Conservation (phyloP, 1,140 invertebrate species). For the Euglossa dilemma region DNA sequence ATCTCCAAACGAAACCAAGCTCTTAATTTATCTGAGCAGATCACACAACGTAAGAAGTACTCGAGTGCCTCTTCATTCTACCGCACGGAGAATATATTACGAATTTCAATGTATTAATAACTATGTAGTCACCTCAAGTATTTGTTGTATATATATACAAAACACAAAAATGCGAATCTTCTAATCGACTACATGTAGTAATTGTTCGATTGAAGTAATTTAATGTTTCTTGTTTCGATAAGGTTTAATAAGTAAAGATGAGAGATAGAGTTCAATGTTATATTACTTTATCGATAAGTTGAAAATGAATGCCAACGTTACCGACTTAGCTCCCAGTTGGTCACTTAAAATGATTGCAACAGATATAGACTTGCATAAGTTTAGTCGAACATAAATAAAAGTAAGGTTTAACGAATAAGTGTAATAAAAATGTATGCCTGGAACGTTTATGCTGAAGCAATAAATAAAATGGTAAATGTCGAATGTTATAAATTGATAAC, state of each 20-base stretch:
- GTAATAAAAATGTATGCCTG: not conserved
- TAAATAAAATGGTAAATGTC: too few relatives aligned
- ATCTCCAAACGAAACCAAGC: conserved; percentile 49
- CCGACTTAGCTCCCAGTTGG: not conserved
- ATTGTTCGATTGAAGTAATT: conserved; percentile 9
- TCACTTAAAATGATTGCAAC: not conserved
- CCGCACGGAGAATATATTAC: conserved; percentile 25
- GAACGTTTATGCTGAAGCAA: not conserved
- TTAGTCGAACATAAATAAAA: not conserved
- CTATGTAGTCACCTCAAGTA: conserved; percentile 26
- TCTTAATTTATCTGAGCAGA: conserved; percentile 54
- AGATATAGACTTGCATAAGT: not conserved
- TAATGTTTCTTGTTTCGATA: conserved; percentile 24
- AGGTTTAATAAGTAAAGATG: not conserved
- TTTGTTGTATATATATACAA: conserved; percentile 14
- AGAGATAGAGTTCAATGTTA: not conserved
- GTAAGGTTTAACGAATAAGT: not conserved
- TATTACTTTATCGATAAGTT: conserved; percentile 19
- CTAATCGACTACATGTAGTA: not conserved
- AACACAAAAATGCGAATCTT: conserved; percentile 20
- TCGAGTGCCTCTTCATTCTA: conserved; percentile 37
- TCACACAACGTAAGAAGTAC: conserved; percentile 38
- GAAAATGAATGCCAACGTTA: not conserved
- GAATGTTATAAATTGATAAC: too few relatives aligned
- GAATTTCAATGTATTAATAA: conserved; percentile 49